Percentiles rank a stretch among this genome's conserved stretches.
Evolutionary conservation across 2,888 invertebrate species (phyloP).

Genomic region (Torymus auratus): DNA sequence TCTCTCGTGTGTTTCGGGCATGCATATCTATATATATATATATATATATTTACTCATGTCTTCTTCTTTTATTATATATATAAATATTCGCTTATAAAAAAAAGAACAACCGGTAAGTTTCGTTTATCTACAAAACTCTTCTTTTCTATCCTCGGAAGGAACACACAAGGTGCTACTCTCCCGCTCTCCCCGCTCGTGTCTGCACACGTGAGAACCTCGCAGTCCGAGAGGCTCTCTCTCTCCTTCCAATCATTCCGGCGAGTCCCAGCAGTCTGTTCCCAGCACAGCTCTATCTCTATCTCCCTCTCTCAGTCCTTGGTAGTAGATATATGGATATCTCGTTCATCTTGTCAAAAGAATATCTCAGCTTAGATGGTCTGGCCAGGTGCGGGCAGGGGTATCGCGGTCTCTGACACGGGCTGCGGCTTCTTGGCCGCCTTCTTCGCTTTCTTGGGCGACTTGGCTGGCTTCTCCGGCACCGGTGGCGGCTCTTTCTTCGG

Average conservation of each 20-base stretch:
- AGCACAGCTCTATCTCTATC: too few species aligned
- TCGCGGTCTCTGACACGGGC: constrained; percentile 70
- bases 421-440: constrained; percentile 68
- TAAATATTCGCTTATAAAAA: constrained; percentile 21
- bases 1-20: constrained; percentile 14
- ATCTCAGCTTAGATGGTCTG: constrained; percentile 34
- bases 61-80: constrained; percentile 1
- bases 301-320: constrained; percentile 38
- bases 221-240: too few species aligned
- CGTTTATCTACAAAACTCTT: constrained; percentile 42
- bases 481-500: constrained; percentile 54
- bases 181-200: too few species aligned
- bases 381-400: constrained; percentile 71
- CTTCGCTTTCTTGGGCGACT: constrained; percentile 67
- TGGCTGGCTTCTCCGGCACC: constrained; percentile 61
- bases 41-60: neutral
- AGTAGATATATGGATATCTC: too few species aligned
- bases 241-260: too few species aligned
- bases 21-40: constrained; percentile 16
- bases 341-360: neutral
- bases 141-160: neutral
- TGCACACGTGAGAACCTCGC: too few species aligned
- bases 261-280: too few species aligned
- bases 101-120: constrained; percentile 38
- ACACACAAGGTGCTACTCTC: neutral